A percentile compares a stretch with the other conserved stretches of the same genome.
phyloP scores from a whole-genome alignment of 2,797 vertebrate genomes.

The Xenops minutus region DNA sequence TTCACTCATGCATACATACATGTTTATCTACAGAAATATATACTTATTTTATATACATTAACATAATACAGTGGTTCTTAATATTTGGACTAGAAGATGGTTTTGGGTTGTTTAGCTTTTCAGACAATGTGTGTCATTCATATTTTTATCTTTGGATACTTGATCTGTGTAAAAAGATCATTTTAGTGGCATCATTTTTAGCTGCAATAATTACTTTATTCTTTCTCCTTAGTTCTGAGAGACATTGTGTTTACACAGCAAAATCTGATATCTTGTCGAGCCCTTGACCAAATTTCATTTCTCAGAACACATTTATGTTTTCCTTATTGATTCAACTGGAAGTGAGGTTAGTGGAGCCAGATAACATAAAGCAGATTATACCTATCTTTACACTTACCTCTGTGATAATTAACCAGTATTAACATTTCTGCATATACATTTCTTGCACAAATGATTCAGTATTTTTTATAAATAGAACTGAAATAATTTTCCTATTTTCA shows the following conservation, averaged over 20 bases:
- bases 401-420: background rate
- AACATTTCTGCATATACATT: background rate
- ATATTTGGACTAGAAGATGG: background rate
- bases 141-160: background rate
- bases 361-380: background rate
- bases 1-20: background rate
- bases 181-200: background rate
- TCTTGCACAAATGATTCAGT: background rate
- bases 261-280: background rate
- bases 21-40: background rate
- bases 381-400: background rate
- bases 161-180: background rate
- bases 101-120: background rate
- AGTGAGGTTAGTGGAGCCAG: background rate
- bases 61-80: background rate
- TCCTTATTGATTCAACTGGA: background rate
- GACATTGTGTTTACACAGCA: background rate
- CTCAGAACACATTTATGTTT: background rate
- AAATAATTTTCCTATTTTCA: constrained; percentile 19
- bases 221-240: background rate
- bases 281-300: background rate
- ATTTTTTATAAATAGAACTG: background rate
- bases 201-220: background rate
- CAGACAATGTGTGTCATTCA: background rate
- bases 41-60: background rate